Evolutionary conservation across 2,888 invertebrate genomes (phyloP).

Genomic region (Aphodius sticticus): DNA sequence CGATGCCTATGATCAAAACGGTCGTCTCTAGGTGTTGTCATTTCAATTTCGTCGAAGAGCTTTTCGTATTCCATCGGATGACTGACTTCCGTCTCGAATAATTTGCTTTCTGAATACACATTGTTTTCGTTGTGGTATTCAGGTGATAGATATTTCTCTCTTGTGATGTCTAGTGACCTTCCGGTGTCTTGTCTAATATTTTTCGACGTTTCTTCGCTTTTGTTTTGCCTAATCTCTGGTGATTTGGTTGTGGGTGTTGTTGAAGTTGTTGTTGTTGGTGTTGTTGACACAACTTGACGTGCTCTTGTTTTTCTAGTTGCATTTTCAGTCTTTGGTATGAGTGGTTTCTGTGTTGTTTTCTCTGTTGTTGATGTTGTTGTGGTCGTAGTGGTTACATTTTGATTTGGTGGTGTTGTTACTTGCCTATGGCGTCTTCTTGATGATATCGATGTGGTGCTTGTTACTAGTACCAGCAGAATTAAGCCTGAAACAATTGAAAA

Average conservation of each 20-base stretch:
- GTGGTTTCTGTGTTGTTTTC: conserved; percentile 12
- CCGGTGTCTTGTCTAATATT: conserved; percentile 41
- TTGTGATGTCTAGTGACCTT: conserved; percentile 55
- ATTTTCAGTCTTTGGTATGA: conserved; percentile 11
- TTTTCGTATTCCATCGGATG: conserved; percentile 26
- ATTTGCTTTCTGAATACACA: conserved; percentile 64
- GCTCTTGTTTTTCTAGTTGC: conserved; percentile 24
- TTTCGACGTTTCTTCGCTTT: conserved; percentile 35
- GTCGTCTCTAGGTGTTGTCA: conserved; percentile 63
- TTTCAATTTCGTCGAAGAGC: conserved; percentile 25
- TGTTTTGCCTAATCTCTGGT: conserved; percentile 24
- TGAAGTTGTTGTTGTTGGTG: conserved; percentile 21
- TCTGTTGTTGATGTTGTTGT: conserved; percentile 29
- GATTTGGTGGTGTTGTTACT: conserved; percentile 10
- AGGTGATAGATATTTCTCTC: conserved; percentile 61
- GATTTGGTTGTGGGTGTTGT: conserved; percentile 25
- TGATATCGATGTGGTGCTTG: conserved; percentile 16
- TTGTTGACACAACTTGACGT: conserved; percentile 25
- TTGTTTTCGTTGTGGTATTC: conserved; percentile 63
- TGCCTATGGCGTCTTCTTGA: conserved; percentile 27
- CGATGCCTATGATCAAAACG: conserved; percentile 60
- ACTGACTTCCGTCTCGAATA: conserved; percentile 56
- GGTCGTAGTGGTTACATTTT: conserved; percentile 5
- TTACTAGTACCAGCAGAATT: conserved; percentile 24
- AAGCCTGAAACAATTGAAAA: conserved; percentile 30